A percentile compares a stretch with the other conserved stretches of the same genome.
phyloP scores from a whole-genome alignment of 2,888 invertebrate genomes.

The Dynastes maya region DNA sequence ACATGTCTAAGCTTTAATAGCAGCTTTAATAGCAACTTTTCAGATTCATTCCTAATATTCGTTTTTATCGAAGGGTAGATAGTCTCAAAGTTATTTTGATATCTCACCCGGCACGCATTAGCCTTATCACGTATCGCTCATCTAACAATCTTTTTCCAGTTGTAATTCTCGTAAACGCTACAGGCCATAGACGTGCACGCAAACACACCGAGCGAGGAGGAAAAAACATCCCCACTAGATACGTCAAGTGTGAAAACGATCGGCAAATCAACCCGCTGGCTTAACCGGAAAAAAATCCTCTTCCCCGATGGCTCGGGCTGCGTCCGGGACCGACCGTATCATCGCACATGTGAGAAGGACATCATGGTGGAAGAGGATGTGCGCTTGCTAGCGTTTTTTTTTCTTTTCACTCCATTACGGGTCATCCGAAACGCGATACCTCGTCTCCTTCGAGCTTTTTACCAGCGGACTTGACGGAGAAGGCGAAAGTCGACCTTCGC shows the following conservation, averaged over 20 bases:
- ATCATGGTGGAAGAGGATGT: slow-evolving; percentile 21
- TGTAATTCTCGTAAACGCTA: slow-evolving; percentile 25
- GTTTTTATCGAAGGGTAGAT: too few species aligned
- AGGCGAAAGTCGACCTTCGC: background rate
- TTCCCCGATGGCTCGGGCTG: background rate
- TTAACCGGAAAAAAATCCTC: slow-evolving; percentile 6
- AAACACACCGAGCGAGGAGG: background rate
- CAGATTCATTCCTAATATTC: too few species aligned
- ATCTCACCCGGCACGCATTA: too few species aligned
- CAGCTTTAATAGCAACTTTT: too few species aligned
- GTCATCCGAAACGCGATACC: slow-evolving; percentile 28
- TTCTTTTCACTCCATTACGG: background rate
- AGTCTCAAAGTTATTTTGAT: background rate
- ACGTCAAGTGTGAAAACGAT: slow-evolving; percentile 43
- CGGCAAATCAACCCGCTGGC: slow-evolving; percentile 26
- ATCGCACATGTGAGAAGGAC: background rate
- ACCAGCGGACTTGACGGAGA: background rate
- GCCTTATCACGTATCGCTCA: background rate
- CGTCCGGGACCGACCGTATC: background rate
- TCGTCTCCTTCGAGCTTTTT: slow-evolving; percentile 7
- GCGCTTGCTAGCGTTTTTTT: background rate
- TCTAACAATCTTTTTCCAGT: background rate
- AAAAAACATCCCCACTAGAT: slow-evolving; percentile 8
- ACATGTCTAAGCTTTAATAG: too few species aligned
- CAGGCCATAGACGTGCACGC: background rate